These are phyloP conservation scores for Heliconius congener DNA, from an alignment of 1,140 invertebrate genomes.

Conservation along the genomic window DNA sequence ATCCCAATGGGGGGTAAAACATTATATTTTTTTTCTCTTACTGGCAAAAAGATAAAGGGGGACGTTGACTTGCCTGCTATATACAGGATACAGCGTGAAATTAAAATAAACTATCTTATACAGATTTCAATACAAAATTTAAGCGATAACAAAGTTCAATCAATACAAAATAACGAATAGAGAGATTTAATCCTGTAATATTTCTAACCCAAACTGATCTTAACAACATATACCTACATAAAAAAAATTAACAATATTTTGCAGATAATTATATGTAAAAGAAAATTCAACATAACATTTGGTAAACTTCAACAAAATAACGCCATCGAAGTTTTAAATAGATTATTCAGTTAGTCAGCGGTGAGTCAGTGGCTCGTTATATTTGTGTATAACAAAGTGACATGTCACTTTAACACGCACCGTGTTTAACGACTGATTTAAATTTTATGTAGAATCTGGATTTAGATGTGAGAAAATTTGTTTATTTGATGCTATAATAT, in stretches of 20 bases:
- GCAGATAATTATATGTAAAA: neutral
- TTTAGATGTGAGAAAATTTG: neutral
- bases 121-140: too few species aligned
- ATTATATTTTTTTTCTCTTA: too few species aligned
- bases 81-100: too few species aligned
- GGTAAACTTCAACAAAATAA: neutral
- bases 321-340: slow-evolving; percentile 6
- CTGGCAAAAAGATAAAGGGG: too few species aligned
- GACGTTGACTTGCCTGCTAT: too few species aligned
- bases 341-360: neutral
- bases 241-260: too few species aligned
- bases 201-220: neutral
- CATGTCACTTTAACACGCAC: slow-evolving; percentile 4
- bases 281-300: neutral
- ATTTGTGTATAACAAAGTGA: slow-evolving; percentile 10
- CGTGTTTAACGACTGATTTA: slow-evolving; percentile 6
- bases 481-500: neutral
- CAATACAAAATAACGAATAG: too few species aligned
- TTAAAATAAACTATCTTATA: too few species aligned
- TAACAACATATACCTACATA: neutral
- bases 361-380: slow-evolving; percentile 6
- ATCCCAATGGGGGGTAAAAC: too few species aligned
- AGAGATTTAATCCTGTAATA: too few species aligned
- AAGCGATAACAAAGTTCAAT: too few species aligned
- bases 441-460: neutral